Evolutionary conservation across 1,140 invertebrate genomes (phyloP), one percentile per base, ranked within the genome.

Genomic region (Rhynchophorus ferrugineus): DNA sequence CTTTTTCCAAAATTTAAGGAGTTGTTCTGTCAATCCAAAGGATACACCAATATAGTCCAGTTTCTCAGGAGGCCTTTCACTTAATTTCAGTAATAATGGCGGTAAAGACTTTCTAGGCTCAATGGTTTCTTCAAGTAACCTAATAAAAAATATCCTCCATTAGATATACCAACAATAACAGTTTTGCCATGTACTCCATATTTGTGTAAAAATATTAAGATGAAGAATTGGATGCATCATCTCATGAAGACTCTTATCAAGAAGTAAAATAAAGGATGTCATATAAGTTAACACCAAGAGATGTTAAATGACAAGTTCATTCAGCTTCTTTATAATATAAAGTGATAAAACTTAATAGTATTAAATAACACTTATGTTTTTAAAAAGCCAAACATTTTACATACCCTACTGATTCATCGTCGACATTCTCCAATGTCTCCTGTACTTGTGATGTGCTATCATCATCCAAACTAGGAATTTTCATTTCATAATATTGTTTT

Each of bases 21-120:
- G 71, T 2, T 81, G 78, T 52, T 82, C 74, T 0, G 93, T 96
- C 2, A 97, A 70, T 2, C 94, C 94, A 67, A 85, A 97, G 1
- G 92, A 95, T 3, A 96, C 95, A 7, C 95, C 95, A 2, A 99
- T 65, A 66, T 99, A 99, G 70, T 98, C 87, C 13, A 99, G 70
- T 47, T 75, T 72, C 70, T 99, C 95, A 0, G 95, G 83, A 21
- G 69, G 72, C 51, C 95, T 73, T 72, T 99, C 93, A 36, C 74
- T 83, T 35, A 99, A 67, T 59, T 87, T 83, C 42, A 84, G 71
- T 9, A 90, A 64, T 1, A 90, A 70, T 0, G 87, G 86, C 9
- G 87, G 85, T 13, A 89, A 75, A 3, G 75, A 75, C 46, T 75
- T 74, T 35, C 81, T 67, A 9, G 83, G 83, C 61, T 78, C 74